A percentile compares a stretch with the other conserved stretches of the same genome.
Conservation (phyloP, 2,888 invertebrate species). For the Cetonia aurata region DNA sequence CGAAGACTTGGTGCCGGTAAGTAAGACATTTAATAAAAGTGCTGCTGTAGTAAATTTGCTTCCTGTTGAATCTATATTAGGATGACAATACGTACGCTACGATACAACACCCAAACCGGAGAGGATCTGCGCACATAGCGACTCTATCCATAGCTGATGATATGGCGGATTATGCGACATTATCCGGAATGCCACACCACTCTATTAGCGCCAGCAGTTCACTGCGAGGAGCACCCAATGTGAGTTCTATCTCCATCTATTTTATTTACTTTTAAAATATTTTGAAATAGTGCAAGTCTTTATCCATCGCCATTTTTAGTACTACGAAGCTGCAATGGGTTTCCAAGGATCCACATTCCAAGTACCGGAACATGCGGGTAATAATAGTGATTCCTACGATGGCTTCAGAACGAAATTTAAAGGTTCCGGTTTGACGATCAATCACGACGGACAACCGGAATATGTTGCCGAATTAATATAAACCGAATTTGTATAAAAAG, state of each 20-base stretch:
- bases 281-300: background rate
- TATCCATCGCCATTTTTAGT: constrained; percentile 61
- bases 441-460: constrained; percentile 72
- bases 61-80: constrained; percentile 59
- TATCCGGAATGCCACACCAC: constrained; percentile 67
- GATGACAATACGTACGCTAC: constrained; percentile 85
- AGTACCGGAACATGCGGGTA: constrained; percentile 72
- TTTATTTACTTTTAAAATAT: background rate
- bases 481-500: constrained; percentile 50
- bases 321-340: constrained; percentile 74
- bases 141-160: constrained; percentile 67
- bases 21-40: constrained; percentile 42
- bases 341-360: constrained; percentile 82
- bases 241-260: constrained; percentile 58
- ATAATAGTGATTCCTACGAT: constrained; percentile 68
- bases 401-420: constrained; percentile 59
- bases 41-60: no score
- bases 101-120: constrained; percentile 75
- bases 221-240: constrained; percentile 70
- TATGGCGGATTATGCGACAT: constrained; percentile 76
- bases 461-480: constrained; percentile 74
- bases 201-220: constrained; percentile 68
- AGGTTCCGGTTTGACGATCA: constrained; percentile 68
- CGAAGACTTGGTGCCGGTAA: constrained; percentile 68
- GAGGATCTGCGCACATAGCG: constrained; percentile 67